Base-by-base conservation (phyloP, 92 coral and sea anemone genomes). In the Hydrozoanthus gracilis region DNA sequence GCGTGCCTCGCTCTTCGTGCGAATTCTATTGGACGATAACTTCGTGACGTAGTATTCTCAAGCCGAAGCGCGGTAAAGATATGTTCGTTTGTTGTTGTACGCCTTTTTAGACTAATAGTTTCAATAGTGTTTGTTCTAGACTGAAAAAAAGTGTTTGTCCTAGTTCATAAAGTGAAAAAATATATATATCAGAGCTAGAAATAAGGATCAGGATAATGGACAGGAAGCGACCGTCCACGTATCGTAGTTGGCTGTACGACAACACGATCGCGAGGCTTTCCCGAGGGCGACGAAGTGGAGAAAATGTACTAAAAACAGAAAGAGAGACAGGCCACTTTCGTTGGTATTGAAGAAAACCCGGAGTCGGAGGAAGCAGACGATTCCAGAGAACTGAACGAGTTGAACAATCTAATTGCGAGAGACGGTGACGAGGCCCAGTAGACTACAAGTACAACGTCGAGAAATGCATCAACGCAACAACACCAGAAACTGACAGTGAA, bases 131-230 rank as follows among this genome's bases (percentile, higher is more conserved):
- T 61, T 8, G 68, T 61, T 61, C 68, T 61, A 13, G 68, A 61
- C 68, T 61, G 2, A 61, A 61, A 61, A 61, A 61, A 61, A 61
- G 68, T 61, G 68, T 61, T 61, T 61, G 68, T 61, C 68, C 68
- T 27, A 27, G 39, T 27, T 27, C 39, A 27, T 27, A 27, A 8
- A 61, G 16, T 61, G 68, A 61, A 61, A 61, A 61, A 27, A 27
- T n/a, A 27, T 27, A 27, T 27, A 27, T 27, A 27, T 27, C 39
- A 27, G 2, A 27, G 39, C 39, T 0, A 27, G 39, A 27, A 27
- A 27, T 27, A 27, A 27, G 39, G 39, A 27, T 27, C 39, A 27
- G 39, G 39, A 27, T 27, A 27, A 27, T 27, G 39, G 39, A 27
- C 39, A 27, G 39, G 39, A 27, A 27, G 39, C 39, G 39, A 2